phyloP scores from a whole-genome alignment of 1,140 invertebrate genomes.

The Zaprionus capensis region DNA sequence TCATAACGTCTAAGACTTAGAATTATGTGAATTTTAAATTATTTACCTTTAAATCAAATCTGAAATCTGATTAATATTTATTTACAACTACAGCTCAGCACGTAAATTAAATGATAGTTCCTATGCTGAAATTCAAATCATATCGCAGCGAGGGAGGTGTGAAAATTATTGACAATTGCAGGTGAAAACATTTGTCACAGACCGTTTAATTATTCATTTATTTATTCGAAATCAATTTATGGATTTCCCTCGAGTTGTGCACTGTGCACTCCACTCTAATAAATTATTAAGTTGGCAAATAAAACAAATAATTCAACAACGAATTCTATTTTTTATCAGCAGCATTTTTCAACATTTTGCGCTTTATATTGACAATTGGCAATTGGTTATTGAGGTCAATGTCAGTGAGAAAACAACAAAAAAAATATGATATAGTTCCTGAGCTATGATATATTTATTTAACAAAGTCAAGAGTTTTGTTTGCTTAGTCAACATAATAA shows the following conservation, averaged over 20 bases:
- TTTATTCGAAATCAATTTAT: constrained; percentile 28
- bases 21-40: no score
- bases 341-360: constrained; percentile 34
- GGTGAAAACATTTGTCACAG: constrained; percentile 67
- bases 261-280: constrained; percentile 17
- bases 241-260: neutral
- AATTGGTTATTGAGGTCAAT: constrained; percentile 61
- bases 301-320: constrained; percentile 22
- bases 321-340: constrained; percentile 48
- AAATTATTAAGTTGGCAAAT: constrained; percentile 61
- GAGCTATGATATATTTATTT: constrained; percentile 6
- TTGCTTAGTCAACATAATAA: constrained; percentile 32
- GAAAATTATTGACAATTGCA: constrained; percentile 61
- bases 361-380: constrained; percentile 46
- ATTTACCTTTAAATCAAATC: no score
- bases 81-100: neutral
- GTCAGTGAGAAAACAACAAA: constrained; percentile 31
- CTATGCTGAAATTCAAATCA: constrained; percentile 22
- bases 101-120: neutral
- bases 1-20: no score
- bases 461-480: constrained; percentile 34
- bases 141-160: constrained; percentile 45
- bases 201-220: constrained; percentile 61
- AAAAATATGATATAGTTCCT: constrained; percentile 14
- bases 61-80: no score